A percentile compares a stretch with the other conserved stretches of the same genome.
Conservation (phyloP, 2,888 invertebrate genomes). For the Pherbina coryleti region DNA sequence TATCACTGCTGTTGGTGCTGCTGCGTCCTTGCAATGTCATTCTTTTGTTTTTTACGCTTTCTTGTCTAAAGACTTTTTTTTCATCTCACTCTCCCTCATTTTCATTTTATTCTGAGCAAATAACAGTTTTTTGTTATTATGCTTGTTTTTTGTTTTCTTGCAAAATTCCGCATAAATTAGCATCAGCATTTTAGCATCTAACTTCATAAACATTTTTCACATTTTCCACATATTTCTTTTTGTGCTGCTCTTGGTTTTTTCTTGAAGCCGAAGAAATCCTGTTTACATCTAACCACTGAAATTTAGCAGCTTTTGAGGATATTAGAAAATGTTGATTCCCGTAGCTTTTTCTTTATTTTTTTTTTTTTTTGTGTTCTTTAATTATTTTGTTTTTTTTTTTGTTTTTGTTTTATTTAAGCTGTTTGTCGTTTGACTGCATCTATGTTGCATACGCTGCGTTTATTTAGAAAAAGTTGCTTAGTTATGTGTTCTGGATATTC, state of each 20-base stretch:
- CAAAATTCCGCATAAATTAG: slow-evolving; percentile 29
- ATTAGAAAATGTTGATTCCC: no score
- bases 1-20: not conserved
- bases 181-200: slow-evolving; percentile 31
- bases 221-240: slow-evolving; percentile 1
- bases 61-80: not conserved
- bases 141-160: not conserved
- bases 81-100: not conserved
- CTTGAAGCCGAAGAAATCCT: no score
- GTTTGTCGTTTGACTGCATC: no score
- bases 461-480: no score
- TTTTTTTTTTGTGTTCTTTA: no score
- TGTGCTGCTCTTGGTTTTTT: not conserved
- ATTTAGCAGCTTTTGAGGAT: no score
- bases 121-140: slow-evolving; percentile 6
- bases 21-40: slow-evolving; percentile 1
- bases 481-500: no score
- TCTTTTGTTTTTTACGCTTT: not conserved
- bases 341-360: no score
- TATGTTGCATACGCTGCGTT: no score
- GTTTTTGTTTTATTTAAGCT: no score
- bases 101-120: slow-evolving; percentile 36
- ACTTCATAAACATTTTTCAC: slow-evolving; percentile 31
- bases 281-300: no score
- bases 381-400: no score